Base-by-base conservation (phyloP, 37 sponge, comb jelly and placozoan species). In the Halichondria panicea region DNA sequence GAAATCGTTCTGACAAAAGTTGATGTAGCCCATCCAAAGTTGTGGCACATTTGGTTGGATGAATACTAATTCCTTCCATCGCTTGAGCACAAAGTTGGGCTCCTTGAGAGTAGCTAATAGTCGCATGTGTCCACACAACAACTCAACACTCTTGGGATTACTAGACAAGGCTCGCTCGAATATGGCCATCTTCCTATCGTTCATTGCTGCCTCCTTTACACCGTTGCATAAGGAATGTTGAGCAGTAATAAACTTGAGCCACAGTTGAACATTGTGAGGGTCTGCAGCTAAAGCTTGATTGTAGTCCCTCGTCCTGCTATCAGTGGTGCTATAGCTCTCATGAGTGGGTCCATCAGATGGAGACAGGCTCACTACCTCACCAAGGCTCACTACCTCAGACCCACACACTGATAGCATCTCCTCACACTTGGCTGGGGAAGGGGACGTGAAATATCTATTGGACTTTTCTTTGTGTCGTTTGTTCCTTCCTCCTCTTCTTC, bases 61-160 rank as follows among this genome's bases (percentile, higher is more conserved):
- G 67, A 91, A 91, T 19, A 91, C 80, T 19, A 92, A 24, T 56
- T 91, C 92, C 68, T 84, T 91, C 95, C 95, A 95, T 5, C 70
- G 44, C 40, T 81, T 69, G 1, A 80, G 52, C 21, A 91, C 24
- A 62, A 30, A 77, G 24, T 84, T 86, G 4, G 33, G 41, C 44
- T 91, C 86, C 95, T 89, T 85, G 18, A 88, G 15, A 52, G 79
- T 84, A 55, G 43, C 61, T 38, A 84, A 41, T 32, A 83, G 65
- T 38, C 40, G 28, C 88, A 95, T 85, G 68, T 95, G 79, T 1
- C 81, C 89, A 3, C 61, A 11, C 33, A 95, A 65, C 27, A 95
- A 75, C 15, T 91, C 86, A n/a, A 55, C 76, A 12, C 83, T 73
- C 13, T 33, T 68, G 21, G 95, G 92, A 71, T 92, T 92, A 46